A percentile compares a stretch with the other conserved stretches of the same genome.
phyloP scores from a whole-genome alignment of 37 sponge, comb jelly and placozoan genomes.

The Axinella damicornis region DNA sequence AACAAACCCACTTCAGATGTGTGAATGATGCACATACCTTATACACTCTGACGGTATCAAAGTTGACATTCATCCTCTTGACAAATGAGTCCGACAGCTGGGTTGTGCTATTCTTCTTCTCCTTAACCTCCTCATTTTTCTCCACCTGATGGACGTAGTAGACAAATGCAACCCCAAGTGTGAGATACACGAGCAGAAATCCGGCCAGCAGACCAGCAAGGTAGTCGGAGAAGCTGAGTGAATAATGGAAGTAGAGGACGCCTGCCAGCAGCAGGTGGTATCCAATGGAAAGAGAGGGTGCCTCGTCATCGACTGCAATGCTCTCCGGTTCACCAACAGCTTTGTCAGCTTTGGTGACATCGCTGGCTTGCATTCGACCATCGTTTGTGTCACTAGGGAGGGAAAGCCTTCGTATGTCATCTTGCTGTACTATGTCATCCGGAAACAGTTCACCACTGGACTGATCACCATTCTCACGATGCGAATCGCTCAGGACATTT shows the following conservation, averaged over 20 bases:
- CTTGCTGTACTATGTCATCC: too few relatives aligned
- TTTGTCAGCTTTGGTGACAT: neutral
- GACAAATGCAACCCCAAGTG: constrained; percentile 55
- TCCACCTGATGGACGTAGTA: constrained; percentile 48
- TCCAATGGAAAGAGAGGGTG: neutral
- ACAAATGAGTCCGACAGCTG: constrained; percentile 16
- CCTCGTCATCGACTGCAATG: neutral
- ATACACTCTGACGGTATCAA: neutral
- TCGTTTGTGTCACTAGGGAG: too few relatives aligned
- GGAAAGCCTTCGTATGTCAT: too few relatives aligned
- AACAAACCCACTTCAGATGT: too few relatives aligned
- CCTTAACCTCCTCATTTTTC: neutral
- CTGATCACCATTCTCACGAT: too few relatives aligned
- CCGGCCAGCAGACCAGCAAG: constrained; percentile 78
- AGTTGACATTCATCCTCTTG: constrained; percentile 16
- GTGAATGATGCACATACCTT: too few relatives aligned
- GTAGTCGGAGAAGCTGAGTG: constrained; percentile 61
- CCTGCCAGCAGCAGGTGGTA: constrained; percentile 20
- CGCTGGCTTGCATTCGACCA: too few relatives aligned
- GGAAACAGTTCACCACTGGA: too few relatives aligned
- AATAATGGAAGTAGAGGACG: constrained; percentile 68
- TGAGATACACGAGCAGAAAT: constrained; percentile 54
- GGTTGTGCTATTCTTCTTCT: neutral
- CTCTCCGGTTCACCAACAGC: neutral
- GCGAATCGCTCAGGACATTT: too few relatives aligned